Conservation (phyloP, 2,888 invertebrate genomes). For the Noctua janthe region DNA sequence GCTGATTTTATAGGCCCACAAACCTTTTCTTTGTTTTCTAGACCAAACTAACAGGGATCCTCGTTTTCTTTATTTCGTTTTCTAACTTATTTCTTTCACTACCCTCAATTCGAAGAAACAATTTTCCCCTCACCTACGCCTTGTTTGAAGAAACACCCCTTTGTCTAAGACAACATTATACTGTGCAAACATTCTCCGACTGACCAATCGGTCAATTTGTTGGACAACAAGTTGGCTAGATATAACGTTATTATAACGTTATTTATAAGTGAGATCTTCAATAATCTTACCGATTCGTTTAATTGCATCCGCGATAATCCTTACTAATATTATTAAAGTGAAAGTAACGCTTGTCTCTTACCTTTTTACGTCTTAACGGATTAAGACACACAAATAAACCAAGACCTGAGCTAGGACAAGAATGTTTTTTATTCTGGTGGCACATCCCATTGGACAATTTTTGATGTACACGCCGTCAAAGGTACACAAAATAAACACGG, state of each 20-base stretch:
- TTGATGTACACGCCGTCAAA: neutral
- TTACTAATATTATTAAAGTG: neutral
- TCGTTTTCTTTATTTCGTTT: neutral
- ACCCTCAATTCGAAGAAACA: slow-evolving; percentile 12
- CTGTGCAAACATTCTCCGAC: neutral
- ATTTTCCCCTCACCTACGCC: neutral
- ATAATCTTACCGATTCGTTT: neutral
- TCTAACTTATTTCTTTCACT: neutral
- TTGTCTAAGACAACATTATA: slow-evolving; percentile 13
- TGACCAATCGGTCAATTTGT: neutral
- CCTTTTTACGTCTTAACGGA: neutral
- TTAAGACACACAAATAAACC: neutral
- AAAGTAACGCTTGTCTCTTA: neutral
- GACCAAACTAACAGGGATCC: slow-evolving; percentile 1
- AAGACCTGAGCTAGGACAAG: neutral
- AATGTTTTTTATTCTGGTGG: neutral
- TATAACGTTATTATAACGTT: no score
- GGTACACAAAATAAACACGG: neutral
- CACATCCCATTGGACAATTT: neutral
- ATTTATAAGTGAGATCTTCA: neutral
- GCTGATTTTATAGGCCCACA: slow-evolving; percentile 15
- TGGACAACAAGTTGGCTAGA: neutral
- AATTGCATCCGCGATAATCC: neutral
- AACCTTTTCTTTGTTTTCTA: neutral
- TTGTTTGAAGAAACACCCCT: slow-evolving; percentile 2